Conservation (phyloP, 37 sponge, comb jelly and placozoan species). For the Spongilla lacustris region DNA sequence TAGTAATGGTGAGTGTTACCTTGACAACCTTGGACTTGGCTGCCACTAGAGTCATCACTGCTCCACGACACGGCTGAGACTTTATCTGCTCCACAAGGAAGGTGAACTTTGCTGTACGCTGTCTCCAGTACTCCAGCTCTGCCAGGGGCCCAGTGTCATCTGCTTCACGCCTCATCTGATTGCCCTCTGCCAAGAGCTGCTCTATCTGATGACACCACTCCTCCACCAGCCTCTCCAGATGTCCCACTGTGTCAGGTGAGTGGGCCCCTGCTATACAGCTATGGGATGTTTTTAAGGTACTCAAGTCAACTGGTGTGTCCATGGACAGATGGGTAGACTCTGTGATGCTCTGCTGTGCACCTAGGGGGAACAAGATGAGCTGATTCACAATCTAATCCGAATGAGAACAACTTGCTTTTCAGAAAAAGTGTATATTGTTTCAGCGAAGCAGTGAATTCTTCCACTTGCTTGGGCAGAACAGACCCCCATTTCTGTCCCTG, state of each 20-base stretch:
- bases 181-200: constrained; percentile 89
- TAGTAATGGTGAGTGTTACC: too few relatives aligned
- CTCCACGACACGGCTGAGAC: constrained; percentile 75
- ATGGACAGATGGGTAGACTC: constrained; percentile 68
- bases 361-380: constrained; percentile 13
- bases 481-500: constrained; percentile 62
- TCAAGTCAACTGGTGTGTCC: constrained; percentile 60
- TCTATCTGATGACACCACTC: constrained; percentile 92
- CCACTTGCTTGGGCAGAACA: constrained; percentile 33
- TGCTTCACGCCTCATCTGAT: constrained; percentile 94
- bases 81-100: constrained; percentile 91
- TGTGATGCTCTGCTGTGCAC: constrained; percentile 74
- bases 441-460: constrained; percentile 47
- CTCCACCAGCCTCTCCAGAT: constrained; percentile 73
- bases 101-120: constrained; percentile 90
- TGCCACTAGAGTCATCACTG: constrained; percentile 73
- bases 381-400: not conserved
- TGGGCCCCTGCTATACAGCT: constrained; percentile 63
- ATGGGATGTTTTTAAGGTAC: constrained; percentile 40
- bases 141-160: constrained; percentile 92
- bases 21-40: constrained; percentile 92
- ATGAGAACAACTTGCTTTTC: constrained; percentile 26
- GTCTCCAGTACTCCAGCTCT: constrained; percentile 97
- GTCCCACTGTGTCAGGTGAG: constrained; percentile 60
- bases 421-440: constrained; percentile 61